phyloP scores from a whole-genome alignment of 2,113 vertebrate genomes.

The Nasalis larvatus region DNA sequence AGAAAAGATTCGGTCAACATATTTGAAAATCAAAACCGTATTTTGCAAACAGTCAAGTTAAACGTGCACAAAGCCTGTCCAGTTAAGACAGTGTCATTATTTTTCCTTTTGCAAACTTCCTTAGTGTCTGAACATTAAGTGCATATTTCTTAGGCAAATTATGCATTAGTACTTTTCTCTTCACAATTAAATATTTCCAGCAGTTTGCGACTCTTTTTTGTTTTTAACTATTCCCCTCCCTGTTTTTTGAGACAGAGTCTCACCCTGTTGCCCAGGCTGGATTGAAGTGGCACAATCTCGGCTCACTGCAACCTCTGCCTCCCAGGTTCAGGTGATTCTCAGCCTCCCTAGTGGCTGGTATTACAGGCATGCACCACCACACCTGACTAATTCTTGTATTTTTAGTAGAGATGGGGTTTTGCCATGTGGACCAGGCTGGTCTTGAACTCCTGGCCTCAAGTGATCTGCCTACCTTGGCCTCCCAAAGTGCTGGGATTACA shows the following conservation, averaged over 20 bases:
- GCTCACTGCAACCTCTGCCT: background rate
- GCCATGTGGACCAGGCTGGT: background rate
- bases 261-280: background rate
- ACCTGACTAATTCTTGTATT: background rate
- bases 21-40: constrained; percentile 30
- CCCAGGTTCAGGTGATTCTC: background rate
- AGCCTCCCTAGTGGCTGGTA: background rate
- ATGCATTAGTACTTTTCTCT: background rate
- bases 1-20: background rate
- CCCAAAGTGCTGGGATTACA: background rate
- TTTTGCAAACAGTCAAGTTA: constrained; percentile 25
- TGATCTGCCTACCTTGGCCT: background rate
- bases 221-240: too few species aligned
- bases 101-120: constrained; percentile 41
- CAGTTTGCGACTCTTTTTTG: background rate
- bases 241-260: background rate
- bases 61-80: background rate
- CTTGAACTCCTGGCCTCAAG: background rate
- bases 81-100: background rate
- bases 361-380: background rate
- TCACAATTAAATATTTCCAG: constrained; percentile 23
- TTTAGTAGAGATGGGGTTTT: background rate
- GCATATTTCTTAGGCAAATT: background rate
- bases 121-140: background rate
- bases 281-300: background rate